Base-by-base conservation (phyloP, 2,113 vertebrate species). In the Astatoreochromis straeleni region DNA sequence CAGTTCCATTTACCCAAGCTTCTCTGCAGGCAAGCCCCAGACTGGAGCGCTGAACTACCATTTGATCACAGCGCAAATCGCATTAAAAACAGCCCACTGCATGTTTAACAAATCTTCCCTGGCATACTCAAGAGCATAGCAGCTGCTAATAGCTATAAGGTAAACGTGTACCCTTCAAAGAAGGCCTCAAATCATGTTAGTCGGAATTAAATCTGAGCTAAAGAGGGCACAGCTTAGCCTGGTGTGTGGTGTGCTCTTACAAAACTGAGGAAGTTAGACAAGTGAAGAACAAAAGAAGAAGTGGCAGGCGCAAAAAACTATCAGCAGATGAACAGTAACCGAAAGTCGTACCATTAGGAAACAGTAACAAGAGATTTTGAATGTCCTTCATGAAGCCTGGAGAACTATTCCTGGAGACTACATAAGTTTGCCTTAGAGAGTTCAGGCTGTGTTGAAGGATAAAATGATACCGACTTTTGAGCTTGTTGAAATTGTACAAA, bases 131-230 rank as follows among this genome's bases (percentile, higher is more conserved):
- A 70, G 85, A 91, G 57, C 10, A 60, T 7, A 75, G 63, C 7
- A 17, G 84, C 79, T 81, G 53, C 40, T 85, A 45, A 92, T 93
- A 81, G 93, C 92, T 94, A 92, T 79, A 49, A 94, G 91, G 92
- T 92, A 80, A 94, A 94, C 55, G n/a, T 21, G 58, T 16, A 40
- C 31, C 51, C 70, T 82, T 51, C 12, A n/a, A 73, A 88, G 51
- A 57, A 80, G 49, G 31, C 51, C 80, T 91, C 83, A 85, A 91
- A 94, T 93, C 87, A 82, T 78, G 83, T 86, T 24, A 91, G 91
- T 92, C 12, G 9, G 85, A 86, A 87, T 94, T 83, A 85, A 89
- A 88, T 92, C 85, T 53, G 80, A 86, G 79, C 68, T 75, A 19
- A 84, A 60, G 81, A 87, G 89, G 3, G 13, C 21, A 45, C 8